phyloP scores from a whole-genome alignment of 2,113 vertebrate species.

The Salvator merianae region DNA sequence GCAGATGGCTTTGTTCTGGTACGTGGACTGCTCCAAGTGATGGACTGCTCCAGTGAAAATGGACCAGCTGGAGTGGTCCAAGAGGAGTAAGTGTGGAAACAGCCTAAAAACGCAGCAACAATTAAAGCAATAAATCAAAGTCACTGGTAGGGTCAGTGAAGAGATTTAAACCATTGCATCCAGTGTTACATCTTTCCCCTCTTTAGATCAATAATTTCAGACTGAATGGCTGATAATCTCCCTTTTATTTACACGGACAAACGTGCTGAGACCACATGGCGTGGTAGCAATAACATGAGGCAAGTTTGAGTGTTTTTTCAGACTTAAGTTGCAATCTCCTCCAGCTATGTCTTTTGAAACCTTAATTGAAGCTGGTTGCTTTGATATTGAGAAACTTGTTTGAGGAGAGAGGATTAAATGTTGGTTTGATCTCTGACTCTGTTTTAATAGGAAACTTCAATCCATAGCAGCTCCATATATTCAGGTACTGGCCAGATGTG shows the following conservation, averaged over 20 bases:
- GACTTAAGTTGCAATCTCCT: neutral
- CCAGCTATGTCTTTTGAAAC: neutral
- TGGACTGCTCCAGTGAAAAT: no score
- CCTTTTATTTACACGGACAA: neutral
- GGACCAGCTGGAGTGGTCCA: no score
- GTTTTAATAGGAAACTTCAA: conserved; percentile 1
- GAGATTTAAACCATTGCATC: no score
- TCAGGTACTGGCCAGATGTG: neutral
- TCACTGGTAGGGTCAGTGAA: no score
- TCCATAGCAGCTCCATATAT: neutral
- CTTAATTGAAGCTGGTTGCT: neutral
- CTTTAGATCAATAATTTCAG: no score
- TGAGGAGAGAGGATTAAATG: neutral
- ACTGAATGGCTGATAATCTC: no score
- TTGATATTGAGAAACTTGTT: neutral
- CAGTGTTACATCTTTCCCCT: no score
- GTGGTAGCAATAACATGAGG: neutral
- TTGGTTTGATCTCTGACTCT: neutral
- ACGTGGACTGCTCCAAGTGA: no score
- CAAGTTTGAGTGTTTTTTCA: neutral
- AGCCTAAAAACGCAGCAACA: no score
- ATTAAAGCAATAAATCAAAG: no score
- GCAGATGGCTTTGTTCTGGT: no score
- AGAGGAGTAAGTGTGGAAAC: no score
- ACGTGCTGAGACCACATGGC: neutral